Base-by-base conservation (phyloP, 1,140 invertebrate species). In the Diabrotica virgifera region DNA sequence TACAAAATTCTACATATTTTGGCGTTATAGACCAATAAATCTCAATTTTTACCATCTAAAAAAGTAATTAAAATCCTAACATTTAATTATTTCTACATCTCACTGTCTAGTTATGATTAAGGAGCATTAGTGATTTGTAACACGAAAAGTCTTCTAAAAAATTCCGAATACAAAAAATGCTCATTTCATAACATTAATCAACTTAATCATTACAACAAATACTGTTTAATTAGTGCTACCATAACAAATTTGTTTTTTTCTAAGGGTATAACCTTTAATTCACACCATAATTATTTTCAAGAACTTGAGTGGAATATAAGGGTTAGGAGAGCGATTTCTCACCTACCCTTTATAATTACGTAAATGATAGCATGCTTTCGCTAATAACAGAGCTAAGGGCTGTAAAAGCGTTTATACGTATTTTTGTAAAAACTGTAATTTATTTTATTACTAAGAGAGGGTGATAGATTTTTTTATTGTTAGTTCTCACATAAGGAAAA, bases 281-380 rank as follows among this genome's bases (percentile, higher is more conserved):
- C 59, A 60, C 52, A 37, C 50, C 35, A 46, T 59, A 14, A 60
- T 65, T 55, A 60, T 64, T 64, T 59, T 37, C 36, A 13, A 13
- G 14, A 37, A 40, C 9, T 52, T 14, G 50, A 10, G 24, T 40
- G 57, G 24, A 57, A 37, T 50, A n/a, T 9, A 10, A 14, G 63
- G 36, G 24, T 14, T 13, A 14, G 57, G 35, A 52, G 57, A 58
- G 36, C 62, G 56, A 64, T 64, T 69, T 69, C 67, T 69, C 67
- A 69, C 67, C 68, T 69, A 64, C 63, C 65, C 63, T 65, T 69
- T 72, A 68, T 72, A 72, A 72, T 72, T 72, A 72, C 59, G 64
- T 70, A 69, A 72, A 72, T 72, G 65, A 69, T 70, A 70, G 68
- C 70, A 70, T 64, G 63, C 70, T 66, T 68, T 72, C 65, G 70